phyloP scores from a whole-genome alignment of 2,797 vertebrate species.

The Heliangelus exortis region DNA sequence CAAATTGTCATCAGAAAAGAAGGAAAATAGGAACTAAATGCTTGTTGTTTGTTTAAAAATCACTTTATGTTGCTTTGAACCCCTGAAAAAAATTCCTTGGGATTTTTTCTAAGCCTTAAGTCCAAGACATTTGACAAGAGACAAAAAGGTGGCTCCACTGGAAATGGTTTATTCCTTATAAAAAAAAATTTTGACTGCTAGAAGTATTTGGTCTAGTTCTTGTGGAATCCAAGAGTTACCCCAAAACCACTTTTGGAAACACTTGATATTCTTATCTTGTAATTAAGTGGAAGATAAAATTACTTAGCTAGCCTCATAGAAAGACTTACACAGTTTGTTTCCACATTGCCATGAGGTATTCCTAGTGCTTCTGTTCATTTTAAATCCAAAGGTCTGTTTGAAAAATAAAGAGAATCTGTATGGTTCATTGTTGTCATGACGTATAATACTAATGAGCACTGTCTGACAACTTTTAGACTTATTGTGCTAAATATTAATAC shows the following conservation, averaged over 20 bases:
- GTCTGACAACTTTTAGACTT: neutral
- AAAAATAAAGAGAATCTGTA: neutral
- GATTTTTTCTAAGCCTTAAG: neutral
- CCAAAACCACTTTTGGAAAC: neutral
- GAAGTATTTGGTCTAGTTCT: neutral
- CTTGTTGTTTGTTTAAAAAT: neutral
- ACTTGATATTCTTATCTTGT: neutral
- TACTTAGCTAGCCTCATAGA: neutral
- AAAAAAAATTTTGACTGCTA: neutral
- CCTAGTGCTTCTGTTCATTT: neutral
- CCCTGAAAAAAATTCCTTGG: neutral
- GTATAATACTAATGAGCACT: neutral
- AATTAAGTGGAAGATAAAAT: constrained; percentile 9
- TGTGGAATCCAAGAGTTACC: neutral
- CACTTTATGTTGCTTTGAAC: neutral
- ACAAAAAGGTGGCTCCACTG: neutral
- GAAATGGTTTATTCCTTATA: neutral
- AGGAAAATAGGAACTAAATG: neutral
- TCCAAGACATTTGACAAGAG: neutral
- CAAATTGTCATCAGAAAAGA: neutral
- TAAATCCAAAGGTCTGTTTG: neutral
- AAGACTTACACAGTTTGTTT: neutral
- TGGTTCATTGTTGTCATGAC: neutral
- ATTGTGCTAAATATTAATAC: neutral
- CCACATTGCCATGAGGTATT: neutral